Conservation (phyloP, 2,888 invertebrate species). For the Tetragonula carbonaria region DNA sequence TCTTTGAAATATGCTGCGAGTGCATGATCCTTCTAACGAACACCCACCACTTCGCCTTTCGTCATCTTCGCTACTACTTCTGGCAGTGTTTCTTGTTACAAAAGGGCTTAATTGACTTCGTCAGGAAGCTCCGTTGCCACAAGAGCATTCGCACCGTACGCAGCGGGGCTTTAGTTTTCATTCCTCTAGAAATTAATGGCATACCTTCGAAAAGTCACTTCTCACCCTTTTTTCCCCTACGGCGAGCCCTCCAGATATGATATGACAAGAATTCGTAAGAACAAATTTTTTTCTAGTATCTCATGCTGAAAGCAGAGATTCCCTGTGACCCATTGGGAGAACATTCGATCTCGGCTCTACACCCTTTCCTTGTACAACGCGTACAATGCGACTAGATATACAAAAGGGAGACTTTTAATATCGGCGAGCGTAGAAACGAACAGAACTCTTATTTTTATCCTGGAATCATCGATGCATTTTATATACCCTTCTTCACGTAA, state of each 20-base stretch:
- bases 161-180: slow-evolving; percentile 54
- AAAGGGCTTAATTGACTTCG: slow-evolving; percentile 80
- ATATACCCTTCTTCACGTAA: background rate
- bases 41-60: slow-evolving; percentile 63
- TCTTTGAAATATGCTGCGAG: slow-evolving; percentile 32
- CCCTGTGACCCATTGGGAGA: slow-evolving; percentile 64
- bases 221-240: slow-evolving; percentile 25
- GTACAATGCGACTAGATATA: slow-evolving; percentile 33
- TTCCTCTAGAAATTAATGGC: slow-evolving; percentile 71
- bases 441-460: slow-evolving; percentile 1
- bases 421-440: slow-evolving; percentile 43
- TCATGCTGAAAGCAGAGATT: slow-evolving; percentile 42
- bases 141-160: slow-evolving; percentile 65
- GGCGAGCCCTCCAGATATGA: background rate
- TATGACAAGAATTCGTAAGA: slow-evolving; percentile 4
- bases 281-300: slow-evolving; percentile 46
- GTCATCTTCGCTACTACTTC: slow-evolving; percentile 57
- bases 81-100: slow-evolving; percentile 66
- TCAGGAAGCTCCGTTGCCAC: slow-evolving; percentile 73
- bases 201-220: slow-evolving; percentile 64
- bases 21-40: slow-evolving; percentile 67
- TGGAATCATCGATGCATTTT: slow-evolving; percentile 12
- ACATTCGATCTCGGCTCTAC: slow-evolving; percentile 48
- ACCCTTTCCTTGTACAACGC: background rate
- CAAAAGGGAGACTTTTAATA: slow-evolving; percentile 49